These are phyloP conservation scores for Diorhabda elongata DNA, from an alignment of 1,140 invertebrate species.

Conservation along the genomic window DNA sequence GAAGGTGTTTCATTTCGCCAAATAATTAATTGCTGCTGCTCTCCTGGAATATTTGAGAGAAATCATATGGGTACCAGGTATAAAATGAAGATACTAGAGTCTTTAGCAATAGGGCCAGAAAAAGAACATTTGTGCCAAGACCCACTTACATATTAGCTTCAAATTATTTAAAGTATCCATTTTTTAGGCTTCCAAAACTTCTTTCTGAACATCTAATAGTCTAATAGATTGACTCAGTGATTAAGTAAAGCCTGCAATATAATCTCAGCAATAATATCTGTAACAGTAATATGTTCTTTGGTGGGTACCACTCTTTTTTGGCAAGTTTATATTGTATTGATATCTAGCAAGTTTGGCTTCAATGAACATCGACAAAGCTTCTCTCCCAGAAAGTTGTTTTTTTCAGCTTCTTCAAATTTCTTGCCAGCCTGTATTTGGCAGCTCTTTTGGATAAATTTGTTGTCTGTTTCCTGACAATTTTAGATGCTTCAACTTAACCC, in stretches of 20 bases:
- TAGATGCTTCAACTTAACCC: too few relatives aligned
- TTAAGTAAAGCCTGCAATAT: constrained; percentile 28
- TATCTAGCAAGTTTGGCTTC: too few relatives aligned
- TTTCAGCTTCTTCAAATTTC: too few relatives aligned
- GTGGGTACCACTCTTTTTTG: background rate
- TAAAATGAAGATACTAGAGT: constrained; percentile 15
- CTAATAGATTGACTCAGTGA: constrained; percentile 19
- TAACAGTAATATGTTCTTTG: background rate
- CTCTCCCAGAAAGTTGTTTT: too few relatives aligned
- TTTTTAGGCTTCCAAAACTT: background rate
- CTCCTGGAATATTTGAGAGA: constrained; percentile 12
- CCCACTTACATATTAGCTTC: constrained; percentile 18
- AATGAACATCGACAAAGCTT: too few relatives aligned
- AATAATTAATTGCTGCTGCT: too few relatives aligned
- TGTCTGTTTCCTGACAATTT: too few relatives aligned
- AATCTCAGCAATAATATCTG: constrained; percentile 24
- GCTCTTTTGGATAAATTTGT: too few relatives aligned
- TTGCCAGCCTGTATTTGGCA: too few relatives aligned
- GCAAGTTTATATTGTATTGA: background rate
- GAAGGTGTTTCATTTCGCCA: background rate
- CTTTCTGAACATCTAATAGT: constrained; percentile 4
- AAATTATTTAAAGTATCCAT: constrained; percentile 3
- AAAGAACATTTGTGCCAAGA: background rate
- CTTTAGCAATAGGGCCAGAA: background rate
- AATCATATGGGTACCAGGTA: constrained; percentile 20